Evolutionary conservation across 2,888 invertebrate genomes (phyloP).

Genomic region (Drosophila helvetica): DNA sequence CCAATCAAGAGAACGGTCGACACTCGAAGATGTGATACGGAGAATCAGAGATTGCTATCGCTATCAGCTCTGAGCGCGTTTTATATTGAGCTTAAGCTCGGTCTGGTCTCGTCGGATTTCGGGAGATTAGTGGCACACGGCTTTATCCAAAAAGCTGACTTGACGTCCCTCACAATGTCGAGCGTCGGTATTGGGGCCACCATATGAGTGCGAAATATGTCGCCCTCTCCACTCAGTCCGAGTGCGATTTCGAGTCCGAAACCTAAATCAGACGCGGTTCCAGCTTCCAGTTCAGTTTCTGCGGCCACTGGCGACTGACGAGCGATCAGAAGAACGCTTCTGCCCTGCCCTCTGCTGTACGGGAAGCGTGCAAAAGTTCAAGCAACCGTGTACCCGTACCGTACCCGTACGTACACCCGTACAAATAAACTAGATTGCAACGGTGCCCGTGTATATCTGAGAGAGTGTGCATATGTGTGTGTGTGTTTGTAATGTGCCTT

Average conservation of each 20-base stretch:
- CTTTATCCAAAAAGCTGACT: conserved; percentile 24
- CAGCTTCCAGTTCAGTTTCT: conserved; percentile 55
- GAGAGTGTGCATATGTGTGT: conserved; percentile 6
- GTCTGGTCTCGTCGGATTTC: conserved; percentile 18
- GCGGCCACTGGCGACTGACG: conserved; percentile 61
- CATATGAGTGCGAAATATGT: conserved; percentile 42
- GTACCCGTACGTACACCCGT: conserved; percentile 16
- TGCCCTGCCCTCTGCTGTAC: conserved; percentile 38
- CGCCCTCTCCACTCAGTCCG: conserved; percentile 57
- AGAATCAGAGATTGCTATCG: conserved; percentile 15
- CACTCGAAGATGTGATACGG: not conserved
- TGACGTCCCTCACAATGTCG: not conserved
- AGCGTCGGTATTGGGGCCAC: conserved; percentile 12
- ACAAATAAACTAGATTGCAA: conserved; percentile 72
- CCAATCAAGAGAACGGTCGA: not conserved
- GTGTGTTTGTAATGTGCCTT: conserved; percentile 30
- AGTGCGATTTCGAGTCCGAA: conserved; percentile 34
- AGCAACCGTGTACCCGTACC: conserved; percentile 51
- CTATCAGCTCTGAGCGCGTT: conserved; percentile 29
- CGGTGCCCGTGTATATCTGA: conserved; percentile 21
- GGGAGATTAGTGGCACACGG: conserved; percentile 19
- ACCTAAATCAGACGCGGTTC: conserved; percentile 62
- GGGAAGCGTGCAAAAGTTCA: conserved; percentile 59
- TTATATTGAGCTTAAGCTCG: conserved; percentile 33
- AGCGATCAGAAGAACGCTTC: conserved; percentile 33